Evolutionary conservation across 1,140 invertebrate genomes (phyloP).

Genomic region (Arctopsyche grandis): DNA sequence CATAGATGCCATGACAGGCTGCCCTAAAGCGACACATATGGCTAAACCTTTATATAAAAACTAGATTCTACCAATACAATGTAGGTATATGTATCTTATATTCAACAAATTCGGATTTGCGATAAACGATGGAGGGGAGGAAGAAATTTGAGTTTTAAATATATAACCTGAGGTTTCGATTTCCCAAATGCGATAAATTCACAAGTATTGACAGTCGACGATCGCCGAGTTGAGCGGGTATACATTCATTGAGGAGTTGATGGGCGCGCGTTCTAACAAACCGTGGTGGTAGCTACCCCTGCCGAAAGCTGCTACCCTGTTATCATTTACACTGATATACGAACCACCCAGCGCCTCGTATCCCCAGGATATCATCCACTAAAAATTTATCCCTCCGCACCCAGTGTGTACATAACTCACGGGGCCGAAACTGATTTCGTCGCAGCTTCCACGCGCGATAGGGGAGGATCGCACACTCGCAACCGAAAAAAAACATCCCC

Average conservation of each 20-base stretch:
- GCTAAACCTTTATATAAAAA: no score
- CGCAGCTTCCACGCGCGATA: constrained; percentile 31
- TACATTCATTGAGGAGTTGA: constrained; percentile 37
- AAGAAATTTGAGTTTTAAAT: no score
- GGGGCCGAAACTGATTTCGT: constrained; percentile 45
- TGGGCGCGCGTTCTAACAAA: constrained; percentile 37
- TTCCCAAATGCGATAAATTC: no score
- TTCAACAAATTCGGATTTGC: no score
- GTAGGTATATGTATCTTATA: no score
- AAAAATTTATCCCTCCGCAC: constrained; percentile 48
- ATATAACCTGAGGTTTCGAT: no score
- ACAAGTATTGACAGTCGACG: no score
- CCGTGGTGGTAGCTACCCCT: constrained; percentile 23
- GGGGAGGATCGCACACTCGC: constrained; percentile 8
- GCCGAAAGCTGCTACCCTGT: constrained; percentile 40
- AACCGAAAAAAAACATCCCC: constrained; percentile 3
- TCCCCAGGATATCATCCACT: constrained; percentile 47
- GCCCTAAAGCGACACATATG: no score
- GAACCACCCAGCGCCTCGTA: constrained; percentile 28
- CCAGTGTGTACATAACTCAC: constrained; percentile 44
- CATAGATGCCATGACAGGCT: no score
- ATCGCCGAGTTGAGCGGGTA: neutral
- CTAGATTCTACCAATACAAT: no score
- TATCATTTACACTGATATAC: constrained; percentile 51
- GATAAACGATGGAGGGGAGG: no score